A percentile compares a stretch with the other conserved stretches of the same genome.
Evolutionary conservation across 92 coral and sea anemone species (phyloP).

Genomic region (Palythoa caribaeorum): DNA sequence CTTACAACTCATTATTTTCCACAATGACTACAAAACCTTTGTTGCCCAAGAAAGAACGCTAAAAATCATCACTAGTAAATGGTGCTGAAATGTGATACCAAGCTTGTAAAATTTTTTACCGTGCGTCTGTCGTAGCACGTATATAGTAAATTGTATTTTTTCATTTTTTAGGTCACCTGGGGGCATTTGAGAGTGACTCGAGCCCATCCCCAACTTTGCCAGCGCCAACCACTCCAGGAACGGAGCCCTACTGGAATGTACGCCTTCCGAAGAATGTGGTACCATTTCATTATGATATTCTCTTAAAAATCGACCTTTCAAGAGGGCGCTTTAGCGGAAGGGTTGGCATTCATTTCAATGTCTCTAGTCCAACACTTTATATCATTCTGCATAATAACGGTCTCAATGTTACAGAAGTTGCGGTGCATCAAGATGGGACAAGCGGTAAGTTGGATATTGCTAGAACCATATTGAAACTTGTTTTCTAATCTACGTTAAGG

Average conservation of each 20-base stretch:
- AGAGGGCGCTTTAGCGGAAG: slow-evolving; percentile 72
- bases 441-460: slow-evolving; percentile 36
- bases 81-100: too few relatives aligned
- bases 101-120: too few relatives aligned
- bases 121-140: too few relatives aligned
- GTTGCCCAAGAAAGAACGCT: too few relatives aligned
- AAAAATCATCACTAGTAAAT: too few relatives aligned
- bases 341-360: slow-evolving; percentile 66
- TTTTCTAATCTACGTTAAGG: too few relatives aligned
- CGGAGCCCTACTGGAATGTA: slow-evolving; percentile 94
- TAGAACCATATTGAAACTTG: too few relatives aligned
- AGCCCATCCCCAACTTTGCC: slow-evolving; percentile 51
- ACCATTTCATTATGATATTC: slow-evolving; percentile 85
- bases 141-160: not conserved
- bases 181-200: not conserved
- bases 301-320: slow-evolving; percentile 69
- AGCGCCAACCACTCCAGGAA: slow-evolving; percentile 80
- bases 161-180: not conserved
- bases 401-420: slow-evolving; percentile 77
- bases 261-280: slow-evolving; percentile 82
- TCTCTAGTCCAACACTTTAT: slow-evolving; percentile 67
- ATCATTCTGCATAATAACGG: slow-evolving; percentile 82
- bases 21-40: too few relatives aligned
- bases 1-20: too few relatives aligned
- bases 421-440: slow-evolving; percentile 40